phyloP scores from a whole-genome alignment of 2,797 vertebrate species.

The Typhlichthys eigenmanni region DNA sequence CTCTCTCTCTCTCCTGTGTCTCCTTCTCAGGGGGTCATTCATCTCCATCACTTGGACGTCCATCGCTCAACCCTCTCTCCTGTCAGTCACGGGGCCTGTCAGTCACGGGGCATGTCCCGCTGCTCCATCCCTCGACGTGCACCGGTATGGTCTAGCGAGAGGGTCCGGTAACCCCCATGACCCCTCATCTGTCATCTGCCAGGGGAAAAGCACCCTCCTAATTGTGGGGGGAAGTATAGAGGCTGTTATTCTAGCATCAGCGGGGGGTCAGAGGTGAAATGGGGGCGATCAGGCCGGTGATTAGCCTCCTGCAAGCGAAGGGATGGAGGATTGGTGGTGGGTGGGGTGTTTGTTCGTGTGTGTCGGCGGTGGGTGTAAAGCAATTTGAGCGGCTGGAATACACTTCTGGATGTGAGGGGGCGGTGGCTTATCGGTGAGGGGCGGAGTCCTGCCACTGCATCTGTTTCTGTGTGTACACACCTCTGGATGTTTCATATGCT shows the following conservation, averaged over 20 bases:
- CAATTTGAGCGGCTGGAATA: conserved; percentile 42
- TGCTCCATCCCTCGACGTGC: conserved; percentile 58
- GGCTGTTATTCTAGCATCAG: conserved; percentile 75
- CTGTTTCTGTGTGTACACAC: neutral
- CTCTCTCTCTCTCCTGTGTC: conserved; percentile 16
- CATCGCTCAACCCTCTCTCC: conserved; percentile 40
- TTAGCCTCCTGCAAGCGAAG: conserved; percentile 69
- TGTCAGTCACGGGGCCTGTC: conserved; percentile 49
- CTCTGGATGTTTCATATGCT: neutral
- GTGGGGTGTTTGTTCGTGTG: conserved; percentile 32
- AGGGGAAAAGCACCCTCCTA: conserved; percentile 70
- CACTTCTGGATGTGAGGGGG: conserved; percentile 18
- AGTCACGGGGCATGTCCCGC: conserved; percentile 49
- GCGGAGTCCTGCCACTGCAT: neutral
- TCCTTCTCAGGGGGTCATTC: conserved; percentile 41
- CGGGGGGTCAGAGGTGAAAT: conserved; percentile 70
- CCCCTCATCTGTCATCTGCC: conserved; percentile 77
- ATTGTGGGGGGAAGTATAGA: conserved; percentile 64
- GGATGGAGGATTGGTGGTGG: conserved; percentile 36
- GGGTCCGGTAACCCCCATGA: conserved; percentile 69
- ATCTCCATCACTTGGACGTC: conserved; percentile 58
- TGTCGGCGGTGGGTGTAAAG: conserved; percentile 50
- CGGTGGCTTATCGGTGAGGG: neutral
- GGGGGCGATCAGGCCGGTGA: conserved; percentile 71
- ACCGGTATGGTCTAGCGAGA: conserved; percentile 63